Base-by-base conservation (phyloP, 2,888 invertebrate species). In the Perithous albicinctus region DNA sequence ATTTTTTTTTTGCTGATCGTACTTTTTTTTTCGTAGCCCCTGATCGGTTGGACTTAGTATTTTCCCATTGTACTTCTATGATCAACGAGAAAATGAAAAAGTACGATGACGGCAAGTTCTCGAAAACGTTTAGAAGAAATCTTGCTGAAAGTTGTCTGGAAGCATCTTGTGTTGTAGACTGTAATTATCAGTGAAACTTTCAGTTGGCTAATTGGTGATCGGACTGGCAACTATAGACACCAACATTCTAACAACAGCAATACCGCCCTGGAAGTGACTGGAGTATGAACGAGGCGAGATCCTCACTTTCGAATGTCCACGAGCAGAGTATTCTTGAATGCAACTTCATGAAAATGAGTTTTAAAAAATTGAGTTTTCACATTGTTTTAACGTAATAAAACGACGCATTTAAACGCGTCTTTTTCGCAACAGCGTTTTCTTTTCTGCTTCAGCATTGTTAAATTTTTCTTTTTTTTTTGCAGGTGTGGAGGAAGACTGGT, bases 131-230 rank as follows among this genome's bases (percentile, higher is more conserved):
- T 20, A 59, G 20, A 32, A 43, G 72, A 67, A 76, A 76, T 56
- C 48, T 46, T 23, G 46, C 29, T 18, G 12, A 8, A 6, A 35
- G 35, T 29, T 35, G 35, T 26, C 20, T 63, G 18, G n/a, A 32
- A 10, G 61, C 8, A 26, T 66, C 32, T 46, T 56, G 23, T 2
- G 23, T 2, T 35, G 41, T 3, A 56, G 54, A 20, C 32, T 32
- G 61, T 56, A 46, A 76, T 67, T 76, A 76, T 67, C 67, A 32
- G 79, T 74, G 79, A 67, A 79, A 79, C 67, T 79, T 63, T 73
- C 20, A n/a, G 48, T 32, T 51, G 56, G 7, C 54, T 79, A 74
- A 74, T 74, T 74, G 67, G 43, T 23, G 61, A 79, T 79, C 67
- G 67, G 66, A 32, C 67, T 79, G 41, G 73, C 67, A 79, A 74